phyloP scores from a whole-genome alignment of 2,888 invertebrate genomes.

The Drosophila mimetica region DNA sequence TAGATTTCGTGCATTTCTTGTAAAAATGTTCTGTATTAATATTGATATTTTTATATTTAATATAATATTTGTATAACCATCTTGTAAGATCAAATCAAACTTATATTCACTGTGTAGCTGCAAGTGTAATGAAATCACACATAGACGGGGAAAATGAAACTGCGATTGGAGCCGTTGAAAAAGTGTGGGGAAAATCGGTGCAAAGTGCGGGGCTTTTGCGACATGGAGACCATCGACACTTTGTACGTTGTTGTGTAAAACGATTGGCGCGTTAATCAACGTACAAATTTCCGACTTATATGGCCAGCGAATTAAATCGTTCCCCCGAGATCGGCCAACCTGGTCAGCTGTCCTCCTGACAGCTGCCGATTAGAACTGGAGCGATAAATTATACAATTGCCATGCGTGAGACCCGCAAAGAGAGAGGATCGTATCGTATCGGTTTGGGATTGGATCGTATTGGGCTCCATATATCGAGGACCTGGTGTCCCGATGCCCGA shows the following conservation, averaged over 20 bases:
- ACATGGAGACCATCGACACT: conserved; percentile 59
- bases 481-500: conserved; percentile 9
- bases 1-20: too few relatives aligned
- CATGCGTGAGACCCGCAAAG: conserved; percentile 70
- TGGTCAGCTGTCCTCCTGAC: conserved; percentile 63
- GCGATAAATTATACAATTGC: conserved; percentile 82
- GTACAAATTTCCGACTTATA: conserved; percentile 82
- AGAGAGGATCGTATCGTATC: conserved; percentile 31
- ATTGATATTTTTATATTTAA: too few relatives aligned
- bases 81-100: too few relatives aligned
- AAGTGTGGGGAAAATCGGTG: background rate
- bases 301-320: conserved; percentile 82
- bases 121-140: conserved; percentile 78
- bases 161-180: conserved; percentile 8
- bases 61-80: too few relatives aligned
- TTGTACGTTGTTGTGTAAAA: conserved; percentile 74
- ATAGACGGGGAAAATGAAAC: conserved; percentile 49
- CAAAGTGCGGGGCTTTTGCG: background rate
- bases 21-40: too few relatives aligned
- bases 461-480: conserved; percentile 48
- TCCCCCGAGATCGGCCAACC: conserved; percentile 79
- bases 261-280: conserved; percentile 82
- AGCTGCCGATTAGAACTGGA: conserved; percentile 81
- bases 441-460: conserved; percentile 23
- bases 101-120: conserved; percentile 30